Conservation (phyloP, 1,140 invertebrate genomes). For the Tetramorium alpestre region DNA sequence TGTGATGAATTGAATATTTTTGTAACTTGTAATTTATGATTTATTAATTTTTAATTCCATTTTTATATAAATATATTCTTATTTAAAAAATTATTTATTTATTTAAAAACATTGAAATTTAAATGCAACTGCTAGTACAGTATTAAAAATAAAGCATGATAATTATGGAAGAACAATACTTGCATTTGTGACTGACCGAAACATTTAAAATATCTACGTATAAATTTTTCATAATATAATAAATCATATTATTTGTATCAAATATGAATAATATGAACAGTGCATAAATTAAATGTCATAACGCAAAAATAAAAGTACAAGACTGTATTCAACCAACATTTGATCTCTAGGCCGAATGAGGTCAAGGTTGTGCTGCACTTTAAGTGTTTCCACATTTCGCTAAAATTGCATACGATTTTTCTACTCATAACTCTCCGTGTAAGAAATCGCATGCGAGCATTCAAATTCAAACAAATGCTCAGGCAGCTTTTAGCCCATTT, state of each 20-base stretch:
- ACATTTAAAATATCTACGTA: neutral
- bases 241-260: neutral
- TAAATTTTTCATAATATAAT: neutral
- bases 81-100: constrained; percentile 1
- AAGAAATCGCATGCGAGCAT: constrained; percentile 20
- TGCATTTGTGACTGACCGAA: neutral
- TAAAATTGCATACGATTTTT: constrained; percentile 50
- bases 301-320: constrained; percentile 63
- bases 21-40: constrained; percentile 1
- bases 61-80: constrained; percentile 6
- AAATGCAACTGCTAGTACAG: neutral
- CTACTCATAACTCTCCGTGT: neutral
- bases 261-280: neutral
- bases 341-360: constrained; percentile 63
- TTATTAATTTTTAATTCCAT: neutral
- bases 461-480: neutral
- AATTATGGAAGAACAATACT: neutral
- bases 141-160: neutral
- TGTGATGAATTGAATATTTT: constrained; percentile 34
- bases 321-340: constrained; percentile 23
- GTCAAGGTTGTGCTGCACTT: constrained; percentile 73
- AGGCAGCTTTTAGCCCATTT: neutral
- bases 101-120: neutral
- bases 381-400: constrained; percentile 73
- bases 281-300: constrained; percentile 27